Percentiles rank a stretch among this genome's conserved stretches.
These are phyloP conservation scores for Cantharis flavilabris DNA, from an alignment of 2,888 invertebrate species.

Conservation along the genomic window DNA sequence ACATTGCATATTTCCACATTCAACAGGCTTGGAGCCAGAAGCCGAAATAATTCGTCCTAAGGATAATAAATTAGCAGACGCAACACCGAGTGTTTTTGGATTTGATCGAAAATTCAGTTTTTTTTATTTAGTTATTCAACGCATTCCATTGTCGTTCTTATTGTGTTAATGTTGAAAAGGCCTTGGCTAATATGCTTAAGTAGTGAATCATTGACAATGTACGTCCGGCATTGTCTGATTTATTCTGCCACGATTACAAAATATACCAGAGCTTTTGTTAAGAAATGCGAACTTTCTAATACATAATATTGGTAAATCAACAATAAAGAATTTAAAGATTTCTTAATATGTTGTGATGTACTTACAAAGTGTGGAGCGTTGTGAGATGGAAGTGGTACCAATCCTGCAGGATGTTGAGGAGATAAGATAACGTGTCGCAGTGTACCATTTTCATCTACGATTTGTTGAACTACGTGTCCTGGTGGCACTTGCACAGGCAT, in stretches of 20 bases:
- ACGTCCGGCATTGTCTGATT: constrained; percentile 17
- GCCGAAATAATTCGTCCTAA: background rate
- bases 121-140: background rate
- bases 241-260: constrained; percentile 4
- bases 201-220: constrained; percentile 14
- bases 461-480: constrained; percentile 89
- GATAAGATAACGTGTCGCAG: constrained; percentile 89
- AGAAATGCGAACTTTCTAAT: background rate
- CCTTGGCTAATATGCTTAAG: constrained; percentile 2
- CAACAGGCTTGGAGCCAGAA: too few relatives aligned
- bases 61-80: background rate
- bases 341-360: constrained; percentile 30
- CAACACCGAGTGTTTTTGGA: background rate
- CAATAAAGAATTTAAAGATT: background rate
- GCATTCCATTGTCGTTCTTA: background rate
- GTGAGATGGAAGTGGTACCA: constrained; percentile 61
- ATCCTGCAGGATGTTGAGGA: constrained; percentile 65
- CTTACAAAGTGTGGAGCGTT: constrained; percentile 71
- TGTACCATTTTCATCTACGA: constrained; percentile 87
- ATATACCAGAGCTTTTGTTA: background rate
- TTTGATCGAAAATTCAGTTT: background rate
- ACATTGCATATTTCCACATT: too few relatives aligned
- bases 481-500: constrained; percentile 92
- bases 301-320: background rate
- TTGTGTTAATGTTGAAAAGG: constrained; percentile 5